phyloP scores from a whole-genome alignment of 2,888 invertebrate species.

The Amorpha juglandis region DNA sequence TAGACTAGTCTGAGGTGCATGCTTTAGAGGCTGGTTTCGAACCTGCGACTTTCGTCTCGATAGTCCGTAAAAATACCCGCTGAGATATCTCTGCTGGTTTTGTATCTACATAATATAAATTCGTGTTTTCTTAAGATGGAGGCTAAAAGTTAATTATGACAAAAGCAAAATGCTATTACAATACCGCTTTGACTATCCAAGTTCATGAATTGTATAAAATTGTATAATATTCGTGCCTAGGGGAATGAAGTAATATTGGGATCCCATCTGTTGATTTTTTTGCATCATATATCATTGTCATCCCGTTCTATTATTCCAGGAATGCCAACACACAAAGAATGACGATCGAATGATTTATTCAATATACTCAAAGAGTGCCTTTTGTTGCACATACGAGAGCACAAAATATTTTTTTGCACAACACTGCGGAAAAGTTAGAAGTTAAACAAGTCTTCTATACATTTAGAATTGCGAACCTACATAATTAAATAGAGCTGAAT shows the following conservation, averaged over 20 bases:
- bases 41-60: too few relatives aligned
- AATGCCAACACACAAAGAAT: too few relatives aligned
- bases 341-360: too few relatives aligned
- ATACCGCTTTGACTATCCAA: not conserved
- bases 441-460: not conserved
- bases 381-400: not conserved
- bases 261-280: too few relatives aligned
- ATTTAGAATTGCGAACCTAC: conserved; percentile 6
- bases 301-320: not conserved
- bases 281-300: not conserved
- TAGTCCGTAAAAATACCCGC: too few relatives aligned
- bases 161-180: too few relatives aligned
- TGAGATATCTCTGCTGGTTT: too few relatives aligned
- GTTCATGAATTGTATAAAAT: conserved; percentile 3
- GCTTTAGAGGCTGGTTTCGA: too few relatives aligned
- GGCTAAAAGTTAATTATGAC: too few relatives aligned
- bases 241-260: not conserved
- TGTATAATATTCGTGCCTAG: not conserved
- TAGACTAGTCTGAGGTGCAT: too few relatives aligned
- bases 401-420: not conserved
- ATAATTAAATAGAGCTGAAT: conserved; percentile 60
- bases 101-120: too few relatives aligned
- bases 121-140: too few relatives aligned
- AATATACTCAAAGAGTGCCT: not conserved
- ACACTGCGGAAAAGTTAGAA: not conserved